Base-by-base conservation (phyloP, 2,888 invertebrate species). In the Lasioglossum morio region DNA sequence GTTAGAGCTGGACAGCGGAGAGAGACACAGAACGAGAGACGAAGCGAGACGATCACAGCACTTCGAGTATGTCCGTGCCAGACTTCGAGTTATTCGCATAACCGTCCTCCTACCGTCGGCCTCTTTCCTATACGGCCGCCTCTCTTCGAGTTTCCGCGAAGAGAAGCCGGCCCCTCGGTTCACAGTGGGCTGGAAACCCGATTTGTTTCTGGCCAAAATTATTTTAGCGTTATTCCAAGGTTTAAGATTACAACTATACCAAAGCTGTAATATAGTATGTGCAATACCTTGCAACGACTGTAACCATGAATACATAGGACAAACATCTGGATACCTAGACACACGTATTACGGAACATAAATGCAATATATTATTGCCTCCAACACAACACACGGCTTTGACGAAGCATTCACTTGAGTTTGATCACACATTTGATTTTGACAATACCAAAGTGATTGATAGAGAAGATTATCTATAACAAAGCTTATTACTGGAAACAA, bases 21-120 rank as follows among this genome's bases (percentile, higher is more conserved):
- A 30, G 12, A 57, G 46, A 48, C 82, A 23, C 14, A 81, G 40
- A 76, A 34, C 76, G 7, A 69, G 23, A 63, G 60, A 14, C 4
- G n/a, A 46, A 77, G 69, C 40, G 40, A 34, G 57, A 75, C 53
- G 34, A 84, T 37, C 57, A 69, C 27, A 73, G 10, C 46, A 43
- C 53, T 66, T 84, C 23, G 84, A 72, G 76, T 60, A 69, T 60
- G 73, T 80, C 73, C 19, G 72, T 84, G 84, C 92, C 92, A 91
- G 89, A 81, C 69, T n/a, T 85, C 89, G 88, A 91, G 90, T 92
- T 92, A 92, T 92, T 92, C 92, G 90, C 83, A 92, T 90, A 91
- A 90, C 85, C 87, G 86, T 70, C 85, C 82, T 79, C 81, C 79
- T 75, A 81, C 72, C 84, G 66, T 48, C 82, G 73, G 57, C 74